Conservation (phyloP, 2,797 vertebrate species). For the Phoeniculus purpureus region DNA sequence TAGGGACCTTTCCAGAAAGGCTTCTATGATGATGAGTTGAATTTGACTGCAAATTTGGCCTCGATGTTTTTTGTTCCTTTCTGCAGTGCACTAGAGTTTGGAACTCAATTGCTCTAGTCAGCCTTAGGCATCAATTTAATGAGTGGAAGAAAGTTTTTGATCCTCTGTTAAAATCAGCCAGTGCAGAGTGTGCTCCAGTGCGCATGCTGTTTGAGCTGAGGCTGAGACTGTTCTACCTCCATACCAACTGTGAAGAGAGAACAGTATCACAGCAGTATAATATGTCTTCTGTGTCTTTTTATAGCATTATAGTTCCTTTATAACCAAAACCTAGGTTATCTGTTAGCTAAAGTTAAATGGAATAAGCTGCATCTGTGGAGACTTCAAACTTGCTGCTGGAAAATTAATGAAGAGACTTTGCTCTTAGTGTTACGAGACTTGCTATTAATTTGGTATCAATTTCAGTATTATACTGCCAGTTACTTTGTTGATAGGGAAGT, state of each 20-base stretch:
- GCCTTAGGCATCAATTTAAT: slow-evolving; percentile 5
- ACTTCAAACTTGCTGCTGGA: not conserved
- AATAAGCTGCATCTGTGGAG: not conserved
- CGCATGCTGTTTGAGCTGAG: not conserved
- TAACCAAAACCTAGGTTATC: not conserved
- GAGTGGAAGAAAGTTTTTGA: not conserved
- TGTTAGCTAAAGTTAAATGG: not conserved
- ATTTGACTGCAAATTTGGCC: not conserved
- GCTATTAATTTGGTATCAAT: not conserved
- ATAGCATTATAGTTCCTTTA: not conserved
- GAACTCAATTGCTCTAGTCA: not conserved
- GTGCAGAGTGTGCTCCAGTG: not conserved
- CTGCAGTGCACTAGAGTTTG: not conserved
- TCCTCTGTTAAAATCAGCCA: slow-evolving; percentile 2
- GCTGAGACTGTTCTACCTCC: not conserved
- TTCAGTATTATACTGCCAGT: not conserved
- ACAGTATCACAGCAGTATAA: not conserved
- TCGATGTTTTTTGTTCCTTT: not conserved
- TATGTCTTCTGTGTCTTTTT: not conserved
- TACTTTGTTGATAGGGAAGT: not conserved
- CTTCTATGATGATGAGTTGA: not conserved
- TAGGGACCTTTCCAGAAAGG: not conserved
- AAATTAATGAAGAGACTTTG: not conserved
- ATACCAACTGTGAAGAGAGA: not conserved
- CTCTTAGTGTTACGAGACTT: not conserved